Conservation (phyloP, 2,113 vertebrate species). For the Chrysochloris asiatica region DNA sequence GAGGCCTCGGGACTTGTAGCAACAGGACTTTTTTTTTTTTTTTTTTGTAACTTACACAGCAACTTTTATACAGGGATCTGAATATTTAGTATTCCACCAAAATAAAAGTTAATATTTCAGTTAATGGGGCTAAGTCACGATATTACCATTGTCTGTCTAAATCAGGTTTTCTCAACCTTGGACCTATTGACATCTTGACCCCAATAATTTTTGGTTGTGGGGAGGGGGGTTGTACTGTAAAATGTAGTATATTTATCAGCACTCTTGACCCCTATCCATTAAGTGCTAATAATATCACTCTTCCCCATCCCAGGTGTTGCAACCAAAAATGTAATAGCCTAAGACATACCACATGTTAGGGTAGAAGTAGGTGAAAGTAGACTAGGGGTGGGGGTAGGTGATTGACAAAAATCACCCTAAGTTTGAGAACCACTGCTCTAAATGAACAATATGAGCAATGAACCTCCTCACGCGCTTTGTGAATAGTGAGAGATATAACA, state of each 20-base stretch:
- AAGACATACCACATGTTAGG: not conserved
- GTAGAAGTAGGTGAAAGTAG: too few relatives aligned
- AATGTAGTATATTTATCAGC: not conserved
- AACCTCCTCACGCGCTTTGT: constrained; percentile 32
- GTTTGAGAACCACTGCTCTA: not conserved
- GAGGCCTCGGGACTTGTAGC: constrained; percentile 35
- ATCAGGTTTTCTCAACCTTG: not conserved
- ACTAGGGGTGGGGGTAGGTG: too few relatives aligned
- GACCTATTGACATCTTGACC: not conserved
- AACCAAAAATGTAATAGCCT: not conserved
- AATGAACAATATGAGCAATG: not conserved
- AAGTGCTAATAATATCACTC: not conserved
- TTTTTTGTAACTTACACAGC: constrained; percentile 17
- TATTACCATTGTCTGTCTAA: not conserved
- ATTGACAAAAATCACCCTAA: not conserved
- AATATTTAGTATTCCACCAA: constrained; percentile 29
- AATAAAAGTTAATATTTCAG: constrained; percentile 3
- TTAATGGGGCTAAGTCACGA: not conserved
- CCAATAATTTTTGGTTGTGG: not conserved
- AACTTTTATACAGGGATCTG: constrained; percentile 57
- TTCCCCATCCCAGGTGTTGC: too few relatives aligned
- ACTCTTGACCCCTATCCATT: not conserved
- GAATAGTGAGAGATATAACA: constrained; percentile 52
- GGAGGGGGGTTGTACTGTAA: not conserved
- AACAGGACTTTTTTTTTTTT: too few relatives aligned